A percentile compares a stretch with the other conserved stretches of the same genome.
phyloP scores from a whole-genome alignment of 2,888 invertebrate genomes.

The Nesidiocoris tenuis region DNA sequence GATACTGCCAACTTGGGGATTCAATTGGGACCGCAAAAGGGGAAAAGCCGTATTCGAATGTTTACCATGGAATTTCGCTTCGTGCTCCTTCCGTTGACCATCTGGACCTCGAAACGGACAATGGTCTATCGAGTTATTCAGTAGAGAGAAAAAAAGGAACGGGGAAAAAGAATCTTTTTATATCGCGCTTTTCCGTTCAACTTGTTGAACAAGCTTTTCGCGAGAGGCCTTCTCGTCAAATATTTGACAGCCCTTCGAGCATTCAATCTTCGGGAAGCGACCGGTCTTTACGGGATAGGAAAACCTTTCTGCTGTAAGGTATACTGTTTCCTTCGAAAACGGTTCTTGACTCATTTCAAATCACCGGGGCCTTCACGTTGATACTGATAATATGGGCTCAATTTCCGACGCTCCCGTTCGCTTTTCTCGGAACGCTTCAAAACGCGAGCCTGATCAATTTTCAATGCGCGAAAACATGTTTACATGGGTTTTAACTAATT shows the following conservation, averaged over 20 bases:
- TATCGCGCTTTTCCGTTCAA: neutral
- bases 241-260: neutral
- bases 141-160: neutral
- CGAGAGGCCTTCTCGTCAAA: neutral
- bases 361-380: too few relatives aligned
- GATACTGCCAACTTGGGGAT: neutral
- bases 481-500: too few relatives aligned
- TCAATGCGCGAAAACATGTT: too few relatives aligned
- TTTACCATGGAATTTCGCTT: neutral
- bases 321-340: too few relatives aligned
- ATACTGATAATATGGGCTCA: too few relatives aligned
- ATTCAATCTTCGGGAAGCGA: neutral
- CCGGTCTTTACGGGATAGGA: neutral
- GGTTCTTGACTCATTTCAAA: too few relatives aligned
- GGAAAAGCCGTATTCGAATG: neutral
- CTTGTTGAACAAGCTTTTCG: neutral
- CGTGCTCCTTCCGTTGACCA: neutral
- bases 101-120: neutral
- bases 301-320: too few relatives aligned
- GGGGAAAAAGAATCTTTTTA: neutral
- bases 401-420: too few relatives aligned
- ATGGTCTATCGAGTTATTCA: neutral
- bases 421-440: too few relatives aligned
- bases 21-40: neutral
- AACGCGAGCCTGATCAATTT: too few relatives aligned